Evolutionary conservation across 2,113 vertebrate genomes (phyloP).

Genomic region (Spea multiplicata): DNA sequence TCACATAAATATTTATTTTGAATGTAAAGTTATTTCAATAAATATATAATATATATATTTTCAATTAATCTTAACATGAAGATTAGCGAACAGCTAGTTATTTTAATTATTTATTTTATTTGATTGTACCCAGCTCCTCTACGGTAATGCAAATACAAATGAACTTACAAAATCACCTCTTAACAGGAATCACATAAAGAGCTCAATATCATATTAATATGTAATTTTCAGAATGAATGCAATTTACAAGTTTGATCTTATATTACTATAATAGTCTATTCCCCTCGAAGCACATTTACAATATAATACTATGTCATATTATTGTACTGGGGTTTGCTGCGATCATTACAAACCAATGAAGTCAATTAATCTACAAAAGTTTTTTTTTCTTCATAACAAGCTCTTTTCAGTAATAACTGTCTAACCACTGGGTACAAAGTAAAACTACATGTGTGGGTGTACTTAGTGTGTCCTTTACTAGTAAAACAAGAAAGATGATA

Average conservation of each 20-base stretch:
- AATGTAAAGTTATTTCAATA: too few relatives aligned
- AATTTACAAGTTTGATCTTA: neutral
- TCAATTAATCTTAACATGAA: neutral
- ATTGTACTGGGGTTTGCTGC: too few relatives aligned
- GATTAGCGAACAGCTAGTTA: neutral
- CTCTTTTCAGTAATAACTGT: too few relatives aligned
- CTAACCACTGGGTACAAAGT: too few relatives aligned
- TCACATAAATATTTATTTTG: too few relatives aligned
- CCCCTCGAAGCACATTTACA: neutral
- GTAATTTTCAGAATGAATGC: constrained; percentile 3
- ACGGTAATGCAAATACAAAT: neutral
- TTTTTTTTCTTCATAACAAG: too few relatives aligned
- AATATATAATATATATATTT: neutral
- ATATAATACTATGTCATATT: too few relatives aligned
- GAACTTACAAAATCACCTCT: neutral
- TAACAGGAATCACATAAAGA: neutral
- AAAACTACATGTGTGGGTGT: too few relatives aligned
- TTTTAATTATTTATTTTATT: neutral
- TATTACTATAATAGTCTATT: constrained; percentile 8
- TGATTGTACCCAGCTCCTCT: neutral
- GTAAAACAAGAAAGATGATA: too few relatives aligned
- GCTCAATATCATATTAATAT: constrained; percentile 10
- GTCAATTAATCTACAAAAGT: too few relatives aligned
- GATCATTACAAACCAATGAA: too few relatives aligned
- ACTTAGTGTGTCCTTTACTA: too few relatives aligned